Evolutionary conservation across 2,888 invertebrate species (phyloP).

Genomic region (Isoperla grammatica): DNA sequence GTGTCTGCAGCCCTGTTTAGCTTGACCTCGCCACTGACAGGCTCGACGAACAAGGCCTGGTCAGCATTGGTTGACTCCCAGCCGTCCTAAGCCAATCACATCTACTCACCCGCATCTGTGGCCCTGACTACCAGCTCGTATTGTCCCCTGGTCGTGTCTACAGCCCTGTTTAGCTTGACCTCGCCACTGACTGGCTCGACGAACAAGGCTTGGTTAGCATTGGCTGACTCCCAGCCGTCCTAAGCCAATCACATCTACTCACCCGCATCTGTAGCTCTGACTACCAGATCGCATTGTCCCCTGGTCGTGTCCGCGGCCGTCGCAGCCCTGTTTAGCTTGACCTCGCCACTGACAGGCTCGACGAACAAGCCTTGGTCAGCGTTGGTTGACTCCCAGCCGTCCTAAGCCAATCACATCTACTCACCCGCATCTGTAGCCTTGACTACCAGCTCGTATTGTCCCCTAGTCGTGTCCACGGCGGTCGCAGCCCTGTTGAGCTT

Average conservation of each 20-base stretch:
- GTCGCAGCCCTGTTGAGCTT: slow-evolving; percentile 57
- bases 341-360: slow-evolving; percentile 64
- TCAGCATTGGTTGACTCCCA: slow-evolving; percentile 59
- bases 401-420: background rate
- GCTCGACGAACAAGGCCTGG: slow-evolving; percentile 56
- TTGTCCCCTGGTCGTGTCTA: too few relatives aligned
- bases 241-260: too few relatives aligned
- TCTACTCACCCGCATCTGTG: too few relatives aligned
- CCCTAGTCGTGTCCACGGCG: slow-evolving; percentile 67
- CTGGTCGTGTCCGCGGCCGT: slow-evolving; percentile 68
- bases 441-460: slow-evolving; percentile 63
- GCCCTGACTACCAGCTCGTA: too few relatives aligned
- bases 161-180: too few relatives aligned
- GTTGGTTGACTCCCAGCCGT: slow-evolving; percentile 62
- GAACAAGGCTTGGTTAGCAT: too few relatives aligned
- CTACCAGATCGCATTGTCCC: too few relatives aligned
- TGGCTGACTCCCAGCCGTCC: too few relatives aligned
- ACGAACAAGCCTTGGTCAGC: slow-evolving; percentile 56
- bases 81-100: too few relatives aligned
- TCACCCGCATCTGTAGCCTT: slow-evolving; percentile 66
- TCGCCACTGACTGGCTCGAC: too few relatives aligned
- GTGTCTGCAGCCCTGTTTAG: slow-evolving; percentile 63
- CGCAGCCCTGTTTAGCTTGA: slow-evolving; percentile 57
- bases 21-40: slow-evolving; percentile 63
- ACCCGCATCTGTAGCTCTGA: too few relatives aligned